Base-by-base conservation (phyloP, 2,888 invertebrate species). In the Diarsia dahlii region DNA sequence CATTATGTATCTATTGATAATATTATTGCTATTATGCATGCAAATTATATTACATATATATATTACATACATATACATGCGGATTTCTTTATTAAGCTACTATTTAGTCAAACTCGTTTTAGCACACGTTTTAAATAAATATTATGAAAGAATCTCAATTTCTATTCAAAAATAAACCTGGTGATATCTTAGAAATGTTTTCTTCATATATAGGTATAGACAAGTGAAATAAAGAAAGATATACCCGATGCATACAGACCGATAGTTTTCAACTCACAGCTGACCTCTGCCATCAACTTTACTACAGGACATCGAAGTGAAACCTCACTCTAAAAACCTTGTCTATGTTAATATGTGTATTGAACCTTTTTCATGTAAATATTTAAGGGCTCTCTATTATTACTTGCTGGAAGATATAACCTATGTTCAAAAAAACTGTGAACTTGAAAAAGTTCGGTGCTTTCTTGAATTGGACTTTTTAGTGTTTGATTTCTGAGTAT, bases 31-130 rank as follows among this genome's bases (percentile, higher is more conserved):
- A 48, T n/a, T 56, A 45, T n/a, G 9, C 9, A 56, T 52, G 60
- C 23, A 60, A 78, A 66, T 69, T 52, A 15, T 2, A 46, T 52
- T 62, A n/a, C n/a, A n/a, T n/a, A n/a, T n/a, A n/a, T n/a, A n/a
- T n/a, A n/a, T n/a, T n/a, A n/a, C n/a, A n/a, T n/a, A n/a, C n/a
- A n/a, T n/a, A n/a, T n/a, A n/a, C n/a, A n/a, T n/a, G 58, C 15
- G n/a, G 46, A 70, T 62, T 46, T 13, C 48, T 15, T n/a, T 48
- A 52, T 54, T 62, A 20, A 56, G 15, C n/a, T 18, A 28, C 20
- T 6, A 9, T 10, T 10, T n/a, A 50, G 18, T 13, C 28, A 39
- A 62, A 70, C 76, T n/a, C 1, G 75, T 62, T 74, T 23, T 46
- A 23, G 6, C 5, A n/a, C n/a, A n/a, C n/a, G n/a, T 15, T 6